These are phyloP conservation scores for Drosophila buzzatii DNA, from an alignment of 2,888 invertebrate species.

Conservation along the genomic window DNA sequence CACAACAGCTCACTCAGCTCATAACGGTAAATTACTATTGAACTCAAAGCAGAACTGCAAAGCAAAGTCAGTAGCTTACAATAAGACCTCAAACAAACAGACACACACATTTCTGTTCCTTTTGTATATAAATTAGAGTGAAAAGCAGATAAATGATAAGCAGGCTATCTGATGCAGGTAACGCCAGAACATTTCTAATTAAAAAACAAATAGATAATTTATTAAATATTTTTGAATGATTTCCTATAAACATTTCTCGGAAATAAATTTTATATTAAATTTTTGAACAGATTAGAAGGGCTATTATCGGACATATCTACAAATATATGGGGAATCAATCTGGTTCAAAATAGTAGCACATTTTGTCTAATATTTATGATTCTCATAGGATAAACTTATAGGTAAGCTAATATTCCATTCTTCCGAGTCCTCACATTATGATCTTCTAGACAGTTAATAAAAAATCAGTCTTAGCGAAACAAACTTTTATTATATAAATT, in stretches of 20 bases:
- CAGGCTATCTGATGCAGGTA: neutral
- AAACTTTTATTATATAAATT: no score
- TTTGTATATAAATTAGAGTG: neutral
- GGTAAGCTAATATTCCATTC: no score
- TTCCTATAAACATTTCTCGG: neutral
- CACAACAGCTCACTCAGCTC: neutral
- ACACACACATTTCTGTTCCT: neutral
- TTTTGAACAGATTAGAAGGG: neutral
- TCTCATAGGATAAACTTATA: no score
- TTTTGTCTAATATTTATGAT: no score
- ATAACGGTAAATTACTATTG: neutral
- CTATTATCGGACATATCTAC: neutral
- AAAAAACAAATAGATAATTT: neutral
- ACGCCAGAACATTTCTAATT: neutral
- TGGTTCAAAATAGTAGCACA: no score
- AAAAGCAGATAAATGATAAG: neutral
- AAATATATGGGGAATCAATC: no score
- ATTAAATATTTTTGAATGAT: constrained; percentile 1
- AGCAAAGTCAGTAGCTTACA: neutral
- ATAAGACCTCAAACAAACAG: neutral
- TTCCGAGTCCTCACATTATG: no score
- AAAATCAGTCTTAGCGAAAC: no score
- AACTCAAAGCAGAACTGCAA: neutral
- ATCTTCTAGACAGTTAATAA: no score
- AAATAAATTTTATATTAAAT: neutral